These are phyloP conservation scores for human (Homo sapiens) DNA, from an alignment of 2,113 vertebrate species.

Conservation along the genomic window DNA sequence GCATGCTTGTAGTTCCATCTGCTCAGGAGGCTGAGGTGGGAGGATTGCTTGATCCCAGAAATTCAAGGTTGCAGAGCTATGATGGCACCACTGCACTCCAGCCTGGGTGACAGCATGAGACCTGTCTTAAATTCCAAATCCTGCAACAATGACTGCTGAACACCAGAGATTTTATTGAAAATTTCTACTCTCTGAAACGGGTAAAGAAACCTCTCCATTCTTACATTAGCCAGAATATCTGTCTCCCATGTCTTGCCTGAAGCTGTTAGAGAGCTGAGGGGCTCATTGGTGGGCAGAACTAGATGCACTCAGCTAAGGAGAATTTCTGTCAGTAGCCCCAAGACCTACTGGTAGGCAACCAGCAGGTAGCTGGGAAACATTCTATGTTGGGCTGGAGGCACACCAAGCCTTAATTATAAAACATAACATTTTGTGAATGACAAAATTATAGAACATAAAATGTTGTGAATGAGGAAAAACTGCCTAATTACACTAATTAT, in stretches of 20 bases:
- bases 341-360: no score
- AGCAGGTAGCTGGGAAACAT: no score
- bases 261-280: not conserved
- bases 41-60: no score
- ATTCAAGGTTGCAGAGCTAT: no score
- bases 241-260: not conserved
- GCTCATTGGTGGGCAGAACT: not conserved
- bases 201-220: not conserved
- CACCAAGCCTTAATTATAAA: not conserved
- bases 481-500: not conserved
- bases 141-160: not conserved
- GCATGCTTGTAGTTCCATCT: no score
- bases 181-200: not conserved
- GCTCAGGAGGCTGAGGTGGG: no score
- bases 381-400: not conserved
- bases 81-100: no score
- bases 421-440: not conserved
- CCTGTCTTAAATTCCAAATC: not conserved
- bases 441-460: not conserved
- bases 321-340: not conserved
- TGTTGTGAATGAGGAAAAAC: not conserved
- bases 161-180: not conserved
- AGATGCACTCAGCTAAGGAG: not conserved
- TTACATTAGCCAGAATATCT: not conserved
- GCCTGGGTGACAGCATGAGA: no score